phyloP scores from a whole-genome alignment of 2,797 vertebrate species.

The Notoglanidium macrostoma region DNA sequence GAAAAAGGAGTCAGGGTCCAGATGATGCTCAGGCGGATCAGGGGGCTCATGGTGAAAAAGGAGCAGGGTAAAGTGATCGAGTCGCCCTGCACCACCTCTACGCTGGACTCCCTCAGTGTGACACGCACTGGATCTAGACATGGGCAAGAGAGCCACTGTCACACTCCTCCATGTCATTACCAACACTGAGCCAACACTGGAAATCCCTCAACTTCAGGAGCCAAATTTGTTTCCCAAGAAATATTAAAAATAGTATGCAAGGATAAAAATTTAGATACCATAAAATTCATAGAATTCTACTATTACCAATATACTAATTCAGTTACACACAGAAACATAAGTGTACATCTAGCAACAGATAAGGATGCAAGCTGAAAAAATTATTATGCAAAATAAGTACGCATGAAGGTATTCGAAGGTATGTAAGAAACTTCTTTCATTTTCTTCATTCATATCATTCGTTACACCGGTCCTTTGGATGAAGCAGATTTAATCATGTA shows the following conservation, averaged over 20 bases:
- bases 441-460: too few relatives aligned
- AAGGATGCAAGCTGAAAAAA: too few relatives aligned
- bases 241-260: neutral
- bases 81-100: constrained; percentile 76
- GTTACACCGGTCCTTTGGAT: too few relatives aligned
- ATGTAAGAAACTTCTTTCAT: too few relatives aligned
- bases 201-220: neutral
- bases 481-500: too few relatives aligned
- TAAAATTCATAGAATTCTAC: neutral
- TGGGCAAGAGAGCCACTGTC: neutral
- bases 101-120: constrained; percentile 67
- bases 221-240: neutral
- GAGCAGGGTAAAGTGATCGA: constrained; percentile 76
- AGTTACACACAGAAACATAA: neutral
- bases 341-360: neutral
- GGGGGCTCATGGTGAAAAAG: constrained; percentile 74
- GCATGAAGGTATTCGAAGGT: neutral
- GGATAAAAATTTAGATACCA: neutral
- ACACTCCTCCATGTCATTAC: neutral
- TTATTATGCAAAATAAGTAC: too few relatives aligned
- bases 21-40: constrained; percentile 81
- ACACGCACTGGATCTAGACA: constrained; percentile 72
- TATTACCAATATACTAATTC: neutral
- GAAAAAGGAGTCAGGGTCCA: constrained; percentile 78
- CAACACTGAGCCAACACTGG: neutral